Conservation (phyloP, 2,888 invertebrate species). For the Volucella inflata region DNA sequence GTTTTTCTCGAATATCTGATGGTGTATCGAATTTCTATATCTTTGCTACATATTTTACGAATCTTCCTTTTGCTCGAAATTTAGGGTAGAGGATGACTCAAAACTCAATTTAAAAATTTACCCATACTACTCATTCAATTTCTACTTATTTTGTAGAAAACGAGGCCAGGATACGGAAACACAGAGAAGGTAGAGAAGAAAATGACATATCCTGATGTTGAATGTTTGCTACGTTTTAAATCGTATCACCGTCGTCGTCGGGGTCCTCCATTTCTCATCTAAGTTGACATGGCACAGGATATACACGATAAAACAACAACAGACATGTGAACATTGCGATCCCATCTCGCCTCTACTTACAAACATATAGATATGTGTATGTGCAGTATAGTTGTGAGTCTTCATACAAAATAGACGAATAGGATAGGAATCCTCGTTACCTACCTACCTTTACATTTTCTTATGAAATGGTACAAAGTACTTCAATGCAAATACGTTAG, state of each 20-base stretch:
- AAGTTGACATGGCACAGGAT: conserved; percentile 16
- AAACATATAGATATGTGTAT: conserved; percentile 6
- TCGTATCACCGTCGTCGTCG: conserved; percentile 18
- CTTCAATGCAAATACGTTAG: conserved; percentile 38
- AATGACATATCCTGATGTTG: conserved; percentile 30
- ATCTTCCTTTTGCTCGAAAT: neutral
- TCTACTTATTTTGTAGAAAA: conserved; percentile 5
- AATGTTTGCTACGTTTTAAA: conserved; percentile 9
- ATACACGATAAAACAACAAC: conserved; percentile 28
- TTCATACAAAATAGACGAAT: neutral
- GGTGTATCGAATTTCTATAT: conserved; percentile 57
- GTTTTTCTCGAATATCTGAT: conserved; percentile 31
- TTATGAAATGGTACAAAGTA: conserved; percentile 27
- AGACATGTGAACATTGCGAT: conserved; percentile 25
- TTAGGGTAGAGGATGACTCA: conserved; percentile 4
- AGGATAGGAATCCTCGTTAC: neutral
- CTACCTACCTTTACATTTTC: conserved; percentile 17
- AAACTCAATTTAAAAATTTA: conserved; percentile 56
- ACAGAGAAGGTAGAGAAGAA: conserved; percentile 10
- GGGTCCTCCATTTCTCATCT: too few relatives aligned
- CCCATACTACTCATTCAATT: neutral
- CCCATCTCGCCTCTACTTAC: neutral
- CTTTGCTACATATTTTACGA: conserved; percentile 29
- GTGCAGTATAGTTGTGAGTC: conserved; percentile 2
- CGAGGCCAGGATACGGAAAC: neutral